Evolutionary conservation across 1,140 invertebrate species (phyloP).

Genomic region (Acromyrmex echinatior): DNA sequence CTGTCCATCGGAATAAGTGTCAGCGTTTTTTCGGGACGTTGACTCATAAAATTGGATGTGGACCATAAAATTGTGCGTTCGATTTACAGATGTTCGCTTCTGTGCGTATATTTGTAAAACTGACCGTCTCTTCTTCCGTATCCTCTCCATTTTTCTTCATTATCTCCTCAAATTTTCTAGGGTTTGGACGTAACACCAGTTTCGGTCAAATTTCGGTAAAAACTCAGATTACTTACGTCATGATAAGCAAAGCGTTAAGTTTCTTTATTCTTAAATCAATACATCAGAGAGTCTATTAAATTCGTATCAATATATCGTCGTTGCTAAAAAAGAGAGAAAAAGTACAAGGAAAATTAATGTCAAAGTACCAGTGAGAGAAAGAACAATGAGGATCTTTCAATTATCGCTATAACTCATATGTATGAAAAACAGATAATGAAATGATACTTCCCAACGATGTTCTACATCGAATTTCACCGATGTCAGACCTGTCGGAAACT

Average conservation of each 20-base stretch:
- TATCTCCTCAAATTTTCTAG: no score
- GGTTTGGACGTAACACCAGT: no score
- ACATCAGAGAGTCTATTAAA: slow-evolving; percentile 22
- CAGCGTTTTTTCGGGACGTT: no score
- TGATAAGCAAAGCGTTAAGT: slow-evolving; percentile 34
- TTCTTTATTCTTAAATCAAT: slow-evolving; percentile 39
- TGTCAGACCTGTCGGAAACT: neutral
- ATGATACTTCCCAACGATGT: no score
- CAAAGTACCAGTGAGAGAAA: neutral
- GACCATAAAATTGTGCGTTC: no score
- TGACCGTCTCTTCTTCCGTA: no score
- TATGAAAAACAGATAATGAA: neutral
- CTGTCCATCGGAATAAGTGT: no score
- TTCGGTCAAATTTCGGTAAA: neutral
- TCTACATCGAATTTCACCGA: neutral
- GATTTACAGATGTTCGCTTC: no score
- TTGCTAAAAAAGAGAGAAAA: neutral
- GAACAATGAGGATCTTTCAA: neutral
- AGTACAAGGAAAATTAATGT: slow-evolving; percentile 23
- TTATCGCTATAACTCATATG: neutral
- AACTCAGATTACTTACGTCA: neutral
- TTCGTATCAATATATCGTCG: slow-evolving; percentile 10
- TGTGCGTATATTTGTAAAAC: no score
- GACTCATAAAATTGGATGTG: no score
- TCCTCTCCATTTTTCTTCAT: no score